These are phyloP conservation scores for Diachasma alloeum DNA, from an alignment of 1,140 invertebrate genomes.

Conservation along the genomic window DNA sequence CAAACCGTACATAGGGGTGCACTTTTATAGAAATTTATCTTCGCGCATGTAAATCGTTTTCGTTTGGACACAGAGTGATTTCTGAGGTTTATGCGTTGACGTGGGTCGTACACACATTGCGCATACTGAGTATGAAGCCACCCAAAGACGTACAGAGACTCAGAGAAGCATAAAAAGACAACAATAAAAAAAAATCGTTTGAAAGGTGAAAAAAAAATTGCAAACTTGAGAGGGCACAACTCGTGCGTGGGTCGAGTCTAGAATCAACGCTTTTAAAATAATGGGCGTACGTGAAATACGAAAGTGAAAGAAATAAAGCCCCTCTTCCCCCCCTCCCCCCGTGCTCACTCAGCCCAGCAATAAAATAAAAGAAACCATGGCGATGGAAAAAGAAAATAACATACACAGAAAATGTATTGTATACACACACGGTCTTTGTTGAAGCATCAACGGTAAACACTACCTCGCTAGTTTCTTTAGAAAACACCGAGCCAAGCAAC, in stretches of 20 bases:
- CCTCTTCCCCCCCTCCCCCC: too few species aligned
- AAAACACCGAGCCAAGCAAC: background rate
- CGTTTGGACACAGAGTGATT: conserved; percentile 10
- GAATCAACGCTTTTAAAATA: conserved; percentile 8
- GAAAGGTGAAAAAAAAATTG: background rate
- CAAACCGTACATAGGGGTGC: background rate
- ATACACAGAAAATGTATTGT: background rate
- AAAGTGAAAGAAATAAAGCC: conserved; percentile 5
- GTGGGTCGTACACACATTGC: background rate
- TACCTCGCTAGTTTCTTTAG: background rate
- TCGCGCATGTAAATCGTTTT: conserved; percentile 8
- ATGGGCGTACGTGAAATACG: conserved; percentile 12
- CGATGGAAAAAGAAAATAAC: background rate
- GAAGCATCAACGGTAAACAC: background rate
- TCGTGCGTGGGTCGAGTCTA: conserved; percentile 9
- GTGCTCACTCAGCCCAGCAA: background rate
- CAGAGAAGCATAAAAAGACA: background rate
- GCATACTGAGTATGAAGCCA: background rate
- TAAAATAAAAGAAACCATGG: background rate
- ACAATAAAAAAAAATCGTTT: background rate
- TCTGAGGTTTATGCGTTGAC: background rate
- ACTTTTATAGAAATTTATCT: background rate
- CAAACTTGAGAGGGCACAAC: background rate
- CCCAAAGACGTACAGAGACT: conserved; percentile 1
- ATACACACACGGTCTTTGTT: background rate